Base-by-base conservation (phyloP, 2,113 vertebrate genomes). In the Taxidea taxus region DNA sequence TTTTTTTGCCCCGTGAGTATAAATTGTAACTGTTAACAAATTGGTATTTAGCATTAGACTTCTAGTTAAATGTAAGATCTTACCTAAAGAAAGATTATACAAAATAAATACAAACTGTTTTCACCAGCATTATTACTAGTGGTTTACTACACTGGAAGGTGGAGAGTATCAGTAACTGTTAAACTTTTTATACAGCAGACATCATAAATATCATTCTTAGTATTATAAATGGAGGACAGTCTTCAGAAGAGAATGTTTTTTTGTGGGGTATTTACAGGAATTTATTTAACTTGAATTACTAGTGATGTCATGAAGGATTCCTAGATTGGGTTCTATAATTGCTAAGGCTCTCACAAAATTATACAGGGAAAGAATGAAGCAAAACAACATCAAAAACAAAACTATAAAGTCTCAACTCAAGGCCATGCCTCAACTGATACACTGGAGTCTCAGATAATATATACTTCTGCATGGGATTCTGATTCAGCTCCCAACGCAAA, bases 21-120 rank as follows among this genome's bases (percentile, higher is more conserved):
- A 92, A 39, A 89, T 58, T 78, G 7, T 82, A 94, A 88, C n/a
- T 78, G 13, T 66, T n/a, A 80, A 94, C 27, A 68, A 85, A 11
- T 70, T 60, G 58, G 25, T 74, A 64, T 68, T 83, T 66, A 86
- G 29, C n/a, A 87, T 81, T 72, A 56, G 6, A 37, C 11, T 68
- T 89, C 29, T 88, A 44, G 74, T 44, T 94, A 81, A 75, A 51
- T 82, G 34, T 34, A 80, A 83, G 66, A 62, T 16, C 1, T 8
- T 78, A 62, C 15, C 20, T 72, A 56, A 90, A 88, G 42, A 25
- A 94, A 88, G 7, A 44, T n/a, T 68, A 68, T 56, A 68, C 8
- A 87, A 84, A 84, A 42, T 85, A 72, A 84, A 72, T 39, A 25
- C 2, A 89, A 31, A 58, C 5, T 47, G 25, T 64, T 88, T 80